A percentile compares a stretch with the other conserved stretches of the same genome.
Evolutionary conservation across 2,888 invertebrate genomes (phyloP).

Genomic region (Stenichneumon culpator): DNA sequence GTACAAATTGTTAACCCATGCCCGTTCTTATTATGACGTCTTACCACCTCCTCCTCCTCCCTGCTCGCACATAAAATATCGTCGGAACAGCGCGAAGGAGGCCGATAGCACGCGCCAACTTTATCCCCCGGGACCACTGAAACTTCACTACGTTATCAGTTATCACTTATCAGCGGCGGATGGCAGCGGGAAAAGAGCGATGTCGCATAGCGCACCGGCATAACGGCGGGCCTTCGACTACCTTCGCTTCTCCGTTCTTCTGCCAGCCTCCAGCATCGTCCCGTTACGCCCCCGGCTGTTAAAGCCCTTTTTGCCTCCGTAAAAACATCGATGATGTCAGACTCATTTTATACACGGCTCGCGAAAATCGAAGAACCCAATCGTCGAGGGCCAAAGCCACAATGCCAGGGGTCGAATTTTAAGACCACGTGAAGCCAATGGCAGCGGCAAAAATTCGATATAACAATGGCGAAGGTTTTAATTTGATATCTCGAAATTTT

Average conservation of each 20-base stretch:
- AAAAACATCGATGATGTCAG: neutral
- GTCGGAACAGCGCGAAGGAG: neutral
- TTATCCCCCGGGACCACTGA: constrained; percentile 63
- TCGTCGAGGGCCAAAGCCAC: neutral
- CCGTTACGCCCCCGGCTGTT: neutral
- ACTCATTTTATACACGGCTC: neutral
- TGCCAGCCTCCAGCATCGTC: neutral
- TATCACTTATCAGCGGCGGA: constrained; percentile 45
- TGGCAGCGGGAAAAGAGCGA: neutral
- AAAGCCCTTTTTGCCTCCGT: neutral
- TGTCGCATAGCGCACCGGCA: neutral
- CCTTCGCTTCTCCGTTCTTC: neutral
- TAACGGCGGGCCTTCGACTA: neutral
- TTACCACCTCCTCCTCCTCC: constrained; percentile 20
- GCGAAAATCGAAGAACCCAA: neutral
- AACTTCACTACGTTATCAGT: constrained; percentile 57
- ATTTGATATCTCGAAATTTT: no score
- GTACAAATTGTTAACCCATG: constrained; percentile 67
- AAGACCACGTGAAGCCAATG: no score
- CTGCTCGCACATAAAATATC: neutral
- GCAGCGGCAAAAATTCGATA: no score
- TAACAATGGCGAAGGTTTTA: no score
- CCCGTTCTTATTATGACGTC: constrained; percentile 31
- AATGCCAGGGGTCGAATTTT: no score
- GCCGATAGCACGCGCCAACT: constrained; percentile 33